Percentiles rank a stretch among this genome's conserved stretches.
Evolutionary conservation across 2,888 invertebrate genomes (phyloP).

Genomic region (Epistrophella euchroma): DNA sequence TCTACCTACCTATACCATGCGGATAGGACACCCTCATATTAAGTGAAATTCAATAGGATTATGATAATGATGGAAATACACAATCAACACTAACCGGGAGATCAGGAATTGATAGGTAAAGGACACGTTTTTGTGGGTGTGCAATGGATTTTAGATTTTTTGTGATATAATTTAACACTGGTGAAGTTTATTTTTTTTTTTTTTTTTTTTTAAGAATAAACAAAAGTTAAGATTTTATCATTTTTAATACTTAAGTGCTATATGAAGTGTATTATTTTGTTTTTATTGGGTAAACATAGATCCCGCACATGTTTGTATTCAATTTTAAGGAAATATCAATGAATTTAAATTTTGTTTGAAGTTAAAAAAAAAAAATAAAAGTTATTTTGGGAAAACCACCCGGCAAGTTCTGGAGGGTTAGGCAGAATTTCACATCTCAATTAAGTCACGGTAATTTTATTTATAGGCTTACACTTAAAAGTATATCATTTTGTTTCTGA

Average conservation of each 20-base stretch:
- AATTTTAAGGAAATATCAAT: background rate
- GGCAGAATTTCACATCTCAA: no score
- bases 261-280: background rate
- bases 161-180: background rate
- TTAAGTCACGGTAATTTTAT: no score
- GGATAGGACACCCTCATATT: conserved; percentile 4
- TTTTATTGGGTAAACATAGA: no score
- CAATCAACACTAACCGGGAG: conserved; percentile 2
- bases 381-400: no score
- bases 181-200: background rate
- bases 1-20: background rate
- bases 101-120: background rate
- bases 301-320: background rate
- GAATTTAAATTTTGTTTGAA: background rate
- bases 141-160: conserved; percentile 9
- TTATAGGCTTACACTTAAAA: no score
- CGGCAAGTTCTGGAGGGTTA: no score
- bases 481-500: no score
- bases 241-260: background rate
- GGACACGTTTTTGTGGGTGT: conserved; percentile 25
- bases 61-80: conserved; percentile 20
- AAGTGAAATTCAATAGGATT: conserved; percentile 21
- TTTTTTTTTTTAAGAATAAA: background rate
- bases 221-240: conserved; percentile 4
- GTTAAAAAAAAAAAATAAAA: background rate